A percentile compares a stretch with the other conserved stretches of the same genome.
phyloP scores from a whole-genome alignment of 2,888 invertebrate species.

The Drosophila birchii region DNA sequence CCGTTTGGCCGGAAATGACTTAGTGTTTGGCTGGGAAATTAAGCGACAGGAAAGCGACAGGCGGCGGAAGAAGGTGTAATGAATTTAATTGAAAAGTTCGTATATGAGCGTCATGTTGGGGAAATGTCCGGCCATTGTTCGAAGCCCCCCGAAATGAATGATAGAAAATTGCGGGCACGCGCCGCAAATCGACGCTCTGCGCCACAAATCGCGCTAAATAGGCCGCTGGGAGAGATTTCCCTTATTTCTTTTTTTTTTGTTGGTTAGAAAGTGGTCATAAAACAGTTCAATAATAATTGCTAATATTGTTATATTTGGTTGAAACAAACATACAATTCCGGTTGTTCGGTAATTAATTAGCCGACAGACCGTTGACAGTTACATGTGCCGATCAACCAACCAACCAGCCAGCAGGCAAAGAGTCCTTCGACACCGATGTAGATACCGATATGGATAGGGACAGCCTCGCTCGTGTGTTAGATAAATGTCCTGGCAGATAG shows the following conservation, averaged over 20 bases:
- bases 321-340: conserved; percentile 24
- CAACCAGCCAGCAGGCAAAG: conserved; percentile 5
- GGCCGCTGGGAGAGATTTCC: conserved; percentile 48
- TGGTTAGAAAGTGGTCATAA: conserved; percentile 25
- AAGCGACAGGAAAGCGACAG: conserved; percentile 42
- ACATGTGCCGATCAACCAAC: conserved; percentile 36
- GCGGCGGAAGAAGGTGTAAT: conserved; percentile 68
- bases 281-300: conserved; percentile 55
- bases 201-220: conserved; percentile 58
- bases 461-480: conserved; percentile 32
- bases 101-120: conserved; percentile 53
- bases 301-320: conserved; percentile 17
- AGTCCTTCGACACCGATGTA: conserved; percentile 36
- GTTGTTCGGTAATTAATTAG: conserved; percentile 44
- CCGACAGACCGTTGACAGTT: conserved; percentile 32
- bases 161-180: conserved; percentile 43
- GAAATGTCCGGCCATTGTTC: conserved; percentile 56
- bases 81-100: conserved; percentile 77
- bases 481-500: conserved; percentile 57
- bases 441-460: conserved; percentile 9
- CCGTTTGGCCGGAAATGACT: conserved; percentile 75
- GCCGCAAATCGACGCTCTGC: conserved; percentile 58
- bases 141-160: conserved; percentile 12
- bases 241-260: not conserved
- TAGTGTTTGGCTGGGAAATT: conserved; percentile 76